Conservation (phyloP, 2,113 vertebrate genomes). For the Urocynchramus pylzowi region DNA sequence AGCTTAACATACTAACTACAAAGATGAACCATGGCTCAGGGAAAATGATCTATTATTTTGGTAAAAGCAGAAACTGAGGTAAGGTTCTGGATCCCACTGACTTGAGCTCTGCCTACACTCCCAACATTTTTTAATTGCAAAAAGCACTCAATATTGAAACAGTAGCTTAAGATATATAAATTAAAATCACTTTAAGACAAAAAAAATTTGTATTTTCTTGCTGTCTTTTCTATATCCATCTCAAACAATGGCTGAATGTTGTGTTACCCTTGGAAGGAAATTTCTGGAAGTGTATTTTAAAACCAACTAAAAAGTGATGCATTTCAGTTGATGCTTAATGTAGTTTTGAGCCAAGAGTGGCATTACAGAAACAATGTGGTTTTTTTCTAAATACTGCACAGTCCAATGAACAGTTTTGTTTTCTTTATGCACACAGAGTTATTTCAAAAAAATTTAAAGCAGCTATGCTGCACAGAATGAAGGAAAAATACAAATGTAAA, state of each 20-base stretch:
- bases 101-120: not conserved
- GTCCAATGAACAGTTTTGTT: not conserved
- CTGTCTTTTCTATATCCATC: not conserved
- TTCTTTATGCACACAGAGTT: not conserved
- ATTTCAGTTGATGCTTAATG: not conserved
- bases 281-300: not conserved
- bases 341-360: not conserved
- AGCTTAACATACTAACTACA: slow-evolving; percentile 4
- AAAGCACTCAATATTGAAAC: not conserved
- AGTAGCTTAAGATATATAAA: not conserved
- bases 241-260: not conserved
- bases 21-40: not conserved
- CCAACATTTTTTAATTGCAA: not conserved
- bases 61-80: not conserved
- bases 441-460: not conserved
- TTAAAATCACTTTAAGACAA: not conserved
- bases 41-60: not conserved
- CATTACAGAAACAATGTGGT: accelerated
- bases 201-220: not conserved
- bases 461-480: not conserved
- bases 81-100: not conserved
- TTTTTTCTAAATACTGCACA: not conserved
- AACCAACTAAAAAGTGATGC: not conserved
- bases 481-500: too few species aligned
- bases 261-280: not conserved